phyloP scores from a whole-genome alignment of 2,888 invertebrate genomes.

The Bursaphelenchus okinawaensis region DNA sequence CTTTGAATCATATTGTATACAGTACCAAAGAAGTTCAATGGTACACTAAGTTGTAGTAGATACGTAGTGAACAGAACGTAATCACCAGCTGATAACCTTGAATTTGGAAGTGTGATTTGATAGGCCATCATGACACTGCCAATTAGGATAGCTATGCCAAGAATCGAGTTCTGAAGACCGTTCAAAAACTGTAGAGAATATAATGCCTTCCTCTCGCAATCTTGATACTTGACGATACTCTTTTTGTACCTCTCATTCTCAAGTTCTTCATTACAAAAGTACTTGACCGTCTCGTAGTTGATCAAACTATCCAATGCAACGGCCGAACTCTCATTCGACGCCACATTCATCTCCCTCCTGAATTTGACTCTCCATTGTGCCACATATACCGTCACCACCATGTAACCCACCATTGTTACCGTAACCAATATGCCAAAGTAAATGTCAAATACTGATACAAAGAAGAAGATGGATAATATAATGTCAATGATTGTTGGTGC shows the following conservation, averaged over 20 bases:
- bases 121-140: conserved; percentile 75
- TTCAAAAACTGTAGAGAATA: conserved; percentile 79
- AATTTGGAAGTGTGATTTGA: conserved; percentile 64
- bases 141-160: conserved; percentile 75
- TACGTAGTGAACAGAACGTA: conserved; percentile 92
- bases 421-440: conserved; percentile 95
- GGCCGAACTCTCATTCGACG: conserved; percentile 86
- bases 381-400: conserved; percentile 81
- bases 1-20: conserved; percentile 94
- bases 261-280: conserved; percentile 87
- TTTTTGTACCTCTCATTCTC: conserved; percentile 79
- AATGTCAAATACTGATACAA: conserved; percentile 77
- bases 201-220: conserved; percentile 3
- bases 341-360: conserved; percentile 83
- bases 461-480: conserved; percentile 80
- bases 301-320: conserved; percentile 78
- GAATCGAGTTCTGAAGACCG: conserved; percentile 81
- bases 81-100: conserved; percentile 77
- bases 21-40: conserved; percentile 94
- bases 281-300: conserved; percentile 95
- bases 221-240: conserved; percentile 65
- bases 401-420: conserved; percentile 82
- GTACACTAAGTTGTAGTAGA: conserved; percentile 83
- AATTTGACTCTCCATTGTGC: conserved; percentile 97
- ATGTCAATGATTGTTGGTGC: conserved; percentile 87